Percentiles rank a stretch among this genome's conserved stretches.
phyloP scores from a whole-genome alignment of 2,113 vertebrate genomes.

The Spilogale gracilis region DNA sequence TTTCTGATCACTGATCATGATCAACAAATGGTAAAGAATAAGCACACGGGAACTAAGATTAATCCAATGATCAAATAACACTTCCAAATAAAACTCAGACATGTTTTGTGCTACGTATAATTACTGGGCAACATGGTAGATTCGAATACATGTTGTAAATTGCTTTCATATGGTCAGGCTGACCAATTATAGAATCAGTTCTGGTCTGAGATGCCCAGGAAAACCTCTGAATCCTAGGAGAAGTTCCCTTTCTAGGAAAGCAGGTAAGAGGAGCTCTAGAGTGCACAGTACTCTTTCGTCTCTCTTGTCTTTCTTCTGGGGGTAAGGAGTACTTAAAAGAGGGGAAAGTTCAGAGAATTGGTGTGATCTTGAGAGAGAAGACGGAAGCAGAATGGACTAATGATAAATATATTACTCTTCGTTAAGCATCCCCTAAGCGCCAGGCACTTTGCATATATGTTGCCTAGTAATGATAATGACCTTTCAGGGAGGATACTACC shows the following conservation, averaged over 20 bases:
- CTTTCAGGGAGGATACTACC: neutral
- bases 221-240: neutral
- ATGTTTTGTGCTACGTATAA: constrained; percentile 46
- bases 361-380: neutral
- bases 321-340: neutral
- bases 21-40: constrained; percentile 39
- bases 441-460: neutral
- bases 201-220: neutral
- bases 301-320: neutral
- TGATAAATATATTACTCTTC: neutral
- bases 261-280: neutral
- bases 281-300: neutral
- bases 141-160: neutral
- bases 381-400: neutral
- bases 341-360: neutral
- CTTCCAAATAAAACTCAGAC: neutral
- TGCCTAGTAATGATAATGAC: neutral
- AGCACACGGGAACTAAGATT: constrained; percentile 39
- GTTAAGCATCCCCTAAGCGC: neutral
- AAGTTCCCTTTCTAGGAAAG: neutral
- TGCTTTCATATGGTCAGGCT: neutral
- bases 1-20: neutral
- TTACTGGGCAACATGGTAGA: neutral
- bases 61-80: constrained; percentile 2
- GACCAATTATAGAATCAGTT: neutral